These are phyloP conservation scores for Aramus guarauna DNA, from an alignment of 2,113 vertebrate genomes.

Conservation along the genomic window DNA sequence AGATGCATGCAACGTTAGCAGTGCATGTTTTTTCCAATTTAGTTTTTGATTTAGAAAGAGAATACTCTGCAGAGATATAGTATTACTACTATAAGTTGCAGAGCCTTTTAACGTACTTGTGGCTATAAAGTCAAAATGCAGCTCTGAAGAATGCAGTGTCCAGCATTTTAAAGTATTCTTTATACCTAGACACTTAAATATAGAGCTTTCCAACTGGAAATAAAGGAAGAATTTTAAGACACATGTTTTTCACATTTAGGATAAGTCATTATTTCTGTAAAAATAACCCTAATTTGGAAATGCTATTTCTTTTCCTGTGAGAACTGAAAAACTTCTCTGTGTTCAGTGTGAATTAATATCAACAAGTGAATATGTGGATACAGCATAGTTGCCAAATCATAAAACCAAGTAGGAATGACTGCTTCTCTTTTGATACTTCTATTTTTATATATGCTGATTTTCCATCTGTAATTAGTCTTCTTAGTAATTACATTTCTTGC, in stretches of 20 bases:
- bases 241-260: slow-evolving; percentile 22
- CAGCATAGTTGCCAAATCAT: not conserved
- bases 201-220: not conserved
- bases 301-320: not conserved
- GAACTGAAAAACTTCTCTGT: not conserved
- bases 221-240: not conserved
- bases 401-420: not conserved
- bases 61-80: not conserved
- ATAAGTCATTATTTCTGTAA: not conserved
- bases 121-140: not conserved
- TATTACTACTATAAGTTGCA: not conserved
- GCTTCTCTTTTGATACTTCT: not conserved
- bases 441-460: not conserved
- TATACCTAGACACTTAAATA: not conserved
- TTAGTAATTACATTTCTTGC: not conserved
- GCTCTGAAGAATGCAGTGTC: not conserved
- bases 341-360: not conserved
- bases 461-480: not conserved
- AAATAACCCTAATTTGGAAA: slow-evolving; percentile 3
- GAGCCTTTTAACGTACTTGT: not conserved
- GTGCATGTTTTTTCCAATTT: not conserved
- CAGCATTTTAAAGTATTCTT: not conserved
- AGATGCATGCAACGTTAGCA: not conserved
- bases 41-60: not conserved
- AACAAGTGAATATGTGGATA: not conserved